Percentiles rank a stretch among this genome's conserved stretches.
Evolutionary conservation across 2,888 invertebrate species (phyloP).

Genomic region (Scelioninae gen. 1): DNA sequence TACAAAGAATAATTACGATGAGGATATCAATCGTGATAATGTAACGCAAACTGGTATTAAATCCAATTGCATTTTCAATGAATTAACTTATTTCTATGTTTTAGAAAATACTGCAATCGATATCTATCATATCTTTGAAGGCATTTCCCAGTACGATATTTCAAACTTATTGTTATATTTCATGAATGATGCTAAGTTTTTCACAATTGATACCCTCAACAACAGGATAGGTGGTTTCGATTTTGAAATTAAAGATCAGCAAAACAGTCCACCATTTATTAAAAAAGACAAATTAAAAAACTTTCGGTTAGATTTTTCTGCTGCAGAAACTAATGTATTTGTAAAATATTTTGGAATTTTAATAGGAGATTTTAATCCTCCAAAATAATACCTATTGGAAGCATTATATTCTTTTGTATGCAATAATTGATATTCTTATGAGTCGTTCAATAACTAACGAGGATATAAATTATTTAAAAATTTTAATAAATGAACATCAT

Average conservation of each 20-base stretch:
- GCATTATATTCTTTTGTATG: too few species aligned
- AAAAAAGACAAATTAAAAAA: too few species aligned
- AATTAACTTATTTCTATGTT: slow-evolving; percentile 48
- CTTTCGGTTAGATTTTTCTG: too few species aligned
- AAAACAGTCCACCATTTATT: slow-evolving; percentile 32
- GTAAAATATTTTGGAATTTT: too few species aligned
- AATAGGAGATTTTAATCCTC: too few species aligned
- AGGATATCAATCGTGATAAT: slow-evolving; percentile 38
- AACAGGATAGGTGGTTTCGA: slow-evolving; percentile 53
- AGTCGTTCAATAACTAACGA: too few species aligned
- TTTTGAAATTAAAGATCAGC: slow-evolving; percentile 34
- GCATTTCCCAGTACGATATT: slow-evolving; percentile 45
- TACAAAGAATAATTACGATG: slow-evolving; percentile 20
- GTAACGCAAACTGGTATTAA: slow-evolving; percentile 44
- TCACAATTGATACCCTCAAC: slow-evolving; percentile 45
- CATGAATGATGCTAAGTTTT: slow-evolving; percentile 33
- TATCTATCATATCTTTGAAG: slow-evolving; percentile 55
- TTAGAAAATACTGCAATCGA: slow-evolving; percentile 38
- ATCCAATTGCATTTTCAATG: slow-evolving; percentile 55
- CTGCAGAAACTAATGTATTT: too few species aligned
- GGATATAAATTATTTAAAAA: too few species aligned
- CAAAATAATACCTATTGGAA: too few species aligned
- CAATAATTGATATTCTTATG: too few species aligned
- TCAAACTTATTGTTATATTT: slow-evolving; percentile 42
- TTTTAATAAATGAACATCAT: too few species aligned